Base-by-base conservation (phyloP, 2,113 vertebrate genomes). In the Oncorhynchus clarkii region DNA sequence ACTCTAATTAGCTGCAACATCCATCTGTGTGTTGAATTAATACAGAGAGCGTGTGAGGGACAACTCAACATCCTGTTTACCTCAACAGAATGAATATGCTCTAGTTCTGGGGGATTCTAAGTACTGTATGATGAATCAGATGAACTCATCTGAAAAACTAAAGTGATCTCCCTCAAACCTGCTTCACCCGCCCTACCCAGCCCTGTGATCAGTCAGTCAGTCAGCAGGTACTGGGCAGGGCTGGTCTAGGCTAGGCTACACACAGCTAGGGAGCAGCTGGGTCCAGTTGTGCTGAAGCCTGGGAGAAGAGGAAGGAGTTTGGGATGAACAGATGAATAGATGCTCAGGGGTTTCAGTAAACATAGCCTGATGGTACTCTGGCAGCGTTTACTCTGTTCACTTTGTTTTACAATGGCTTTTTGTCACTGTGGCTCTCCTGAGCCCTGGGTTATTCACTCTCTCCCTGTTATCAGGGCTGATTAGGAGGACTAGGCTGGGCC, bases 241-340 rank as follows among this genome's bases (percentile, higher is more conserved):
- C 26, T 29, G 24, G 14, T 5, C 31, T 39, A 34, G 45, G 39
- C 73, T 74, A 45, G 73, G 26, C 66, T 31, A 66, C 18, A 57
- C 78, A 81, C 80, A 85, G 81, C 78, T 82, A 76, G 34, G 71
- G 66, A 82, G 68, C 82, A 87, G 79, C 86, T 84, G 82, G 57
- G 60, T 71, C 70, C 77, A 78, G 77, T 49, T 67, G 83, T 74
- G 69, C 76, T 73, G 29, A 76, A 82, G 73, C 64, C 67, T 75
- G 20, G 71, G 59, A 74, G 71, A 7, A n/a, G 22, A 31, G 39
- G 70, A 20, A 64, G 54, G 69, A 31, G 62, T 70, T 74, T 27
- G 64, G 59, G 51, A 74, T 66, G 74, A 83, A 82, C 75, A 88
- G 76, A 82, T 81, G 79, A 86, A 85, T 75, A 74, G 77, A 73